A percentile compares a stretch with the other conserved stretches of the same genome.
Evolutionary conservation across 2,888 invertebrate species (phyloP).

Genomic region (Tetropium fuscum): DNA sequence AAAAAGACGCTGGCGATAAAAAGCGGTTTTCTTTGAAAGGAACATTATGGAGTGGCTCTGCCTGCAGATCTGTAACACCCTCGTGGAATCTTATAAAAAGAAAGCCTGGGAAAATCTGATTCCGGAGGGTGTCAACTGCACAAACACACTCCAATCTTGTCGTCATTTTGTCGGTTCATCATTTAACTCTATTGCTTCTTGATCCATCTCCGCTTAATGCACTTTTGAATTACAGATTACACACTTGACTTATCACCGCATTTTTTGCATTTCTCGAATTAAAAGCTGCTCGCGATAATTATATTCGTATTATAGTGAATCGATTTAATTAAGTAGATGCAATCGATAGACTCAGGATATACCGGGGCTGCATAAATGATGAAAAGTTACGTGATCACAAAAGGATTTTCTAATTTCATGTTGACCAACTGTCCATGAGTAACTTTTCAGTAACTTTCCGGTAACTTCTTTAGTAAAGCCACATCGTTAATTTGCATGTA

Average conservation of each 20-base stretch:
- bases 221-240: constrained; percentile 52
- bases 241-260: constrained; percentile 44
- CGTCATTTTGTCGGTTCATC: constrained; percentile 59
- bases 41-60: constrained; percentile 48
- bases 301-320: too few relatives aligned
- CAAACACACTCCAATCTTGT: constrained; percentile 61
- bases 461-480: too few relatives aligned
- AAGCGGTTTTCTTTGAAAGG: constrained; percentile 56
- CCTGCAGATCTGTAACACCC: constrained; percentile 50
- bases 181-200: constrained; percentile 39
- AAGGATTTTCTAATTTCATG: too few relatives aligned
- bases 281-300: too few relatives aligned
- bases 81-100: constrained; percentile 49
- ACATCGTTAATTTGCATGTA: too few relatives aligned
- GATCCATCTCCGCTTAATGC: constrained; percentile 44
- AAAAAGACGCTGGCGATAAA: constrained; percentile 51
- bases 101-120: constrained; percentile 61
- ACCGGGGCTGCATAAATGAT: too few relatives aligned
- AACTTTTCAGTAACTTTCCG: too few relatives aligned
- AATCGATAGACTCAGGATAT: too few relatives aligned
- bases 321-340: too few relatives aligned
- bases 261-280: constrained; percentile 33
- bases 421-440: too few relatives aligned
- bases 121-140: constrained; percentile 64
- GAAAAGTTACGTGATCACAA: too few relatives aligned